Evolutionary conservation across 2,797 vertebrate genomes (phyloP).

Genomic region (Tolypeutes matacus): DNA sequence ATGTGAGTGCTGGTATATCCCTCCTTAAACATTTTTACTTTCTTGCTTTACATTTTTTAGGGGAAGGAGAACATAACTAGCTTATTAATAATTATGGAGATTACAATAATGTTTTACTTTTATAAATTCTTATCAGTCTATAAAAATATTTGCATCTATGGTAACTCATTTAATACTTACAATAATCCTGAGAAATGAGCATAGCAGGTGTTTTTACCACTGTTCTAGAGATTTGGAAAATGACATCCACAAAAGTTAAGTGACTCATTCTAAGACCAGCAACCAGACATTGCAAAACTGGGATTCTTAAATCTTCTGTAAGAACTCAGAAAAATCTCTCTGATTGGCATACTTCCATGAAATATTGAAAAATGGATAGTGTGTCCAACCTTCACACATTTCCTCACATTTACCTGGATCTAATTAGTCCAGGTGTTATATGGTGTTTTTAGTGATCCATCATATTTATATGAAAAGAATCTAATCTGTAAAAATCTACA

Average conservation of each 20-base stretch:
- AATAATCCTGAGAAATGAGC: neutral
- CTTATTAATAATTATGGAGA: neutral
- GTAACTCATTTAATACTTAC: neutral
- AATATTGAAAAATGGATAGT: neutral
- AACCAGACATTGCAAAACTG: neutral
- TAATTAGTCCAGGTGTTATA: neutral
- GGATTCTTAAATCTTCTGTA: neutral
- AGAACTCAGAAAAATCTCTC: constrained; percentile 30
- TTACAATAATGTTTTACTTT: neutral
- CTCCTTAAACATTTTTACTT: neutral
- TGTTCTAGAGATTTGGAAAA: neutral
- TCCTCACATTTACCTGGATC: neutral
- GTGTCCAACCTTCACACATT: neutral
- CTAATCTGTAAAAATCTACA: neutral
- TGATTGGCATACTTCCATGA: neutral
- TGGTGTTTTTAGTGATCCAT: neutral
- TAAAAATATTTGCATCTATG: neutral
- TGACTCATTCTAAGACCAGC: neutral
- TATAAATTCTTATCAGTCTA: neutral
- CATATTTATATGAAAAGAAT: neutral
- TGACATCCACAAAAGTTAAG: neutral
- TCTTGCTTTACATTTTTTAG: neutral
- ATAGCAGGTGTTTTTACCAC: neutral
- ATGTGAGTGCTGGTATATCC: neutral
- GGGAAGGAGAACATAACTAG: neutral